A percentile compares a stretch with the other conserved stretches of the same genome.
These are phyloP conservation scores for Lycorma delicatula DNA, from an alignment of 1,140 invertebrate genomes.

Conservation along the genomic window DNA sequence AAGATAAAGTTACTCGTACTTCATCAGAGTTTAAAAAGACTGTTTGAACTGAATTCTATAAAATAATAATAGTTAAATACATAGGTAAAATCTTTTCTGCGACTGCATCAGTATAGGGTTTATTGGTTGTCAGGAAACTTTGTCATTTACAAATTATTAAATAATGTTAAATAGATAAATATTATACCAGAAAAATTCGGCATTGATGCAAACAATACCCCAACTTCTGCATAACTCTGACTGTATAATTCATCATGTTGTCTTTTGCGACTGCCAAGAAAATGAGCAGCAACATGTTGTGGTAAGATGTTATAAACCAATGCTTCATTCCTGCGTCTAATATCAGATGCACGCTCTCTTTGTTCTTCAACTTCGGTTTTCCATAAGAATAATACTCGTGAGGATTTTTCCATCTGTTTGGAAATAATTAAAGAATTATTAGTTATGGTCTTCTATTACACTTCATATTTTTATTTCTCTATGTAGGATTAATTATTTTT, in stretches of 20 bases:
- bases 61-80: too few species aligned
- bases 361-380: conserved; percentile 65
- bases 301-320: conserved; percentile 81
- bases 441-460: too few species aligned
- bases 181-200: conserved; percentile 75
- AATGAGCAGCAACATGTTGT: conserved; percentile 83
- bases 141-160: not conserved
- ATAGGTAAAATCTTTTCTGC: too few species aligned
- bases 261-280: conserved; percentile 67
- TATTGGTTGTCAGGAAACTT: too few species aligned
- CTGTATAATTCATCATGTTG: conserved; percentile 87
- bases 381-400: conserved; percentile 67
- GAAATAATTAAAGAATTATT: too few species aligned
- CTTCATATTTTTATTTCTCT: too few species aligned
- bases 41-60: too few species aligned
- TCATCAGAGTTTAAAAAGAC: too few species aligned
- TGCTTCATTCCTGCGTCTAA: conserved; percentile 80
- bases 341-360: conserved; percentile 72
- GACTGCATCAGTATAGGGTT: too few species aligned
- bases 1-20: too few species aligned
- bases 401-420: conserved; percentile 71
- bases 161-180: not conserved
- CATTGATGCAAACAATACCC: conserved; percentile 90
- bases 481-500: too few species aligned
- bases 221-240: conserved; percentile 86